Conservation (phyloP, 2,113 vertebrate species). For the Apteryx owenii region DNA sequence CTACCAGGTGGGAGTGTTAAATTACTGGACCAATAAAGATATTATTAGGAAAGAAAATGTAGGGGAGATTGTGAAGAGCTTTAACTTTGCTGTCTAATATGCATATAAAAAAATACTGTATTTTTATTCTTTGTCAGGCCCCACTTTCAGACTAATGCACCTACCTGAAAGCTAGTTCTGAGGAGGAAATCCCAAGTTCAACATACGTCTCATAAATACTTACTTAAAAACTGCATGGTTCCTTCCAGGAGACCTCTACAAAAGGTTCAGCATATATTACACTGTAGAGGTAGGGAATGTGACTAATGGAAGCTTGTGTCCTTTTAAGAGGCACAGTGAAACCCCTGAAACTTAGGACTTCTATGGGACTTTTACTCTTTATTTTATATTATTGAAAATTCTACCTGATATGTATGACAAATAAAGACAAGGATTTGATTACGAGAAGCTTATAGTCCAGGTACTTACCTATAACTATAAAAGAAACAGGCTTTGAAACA, state of each 20-base stretch:
- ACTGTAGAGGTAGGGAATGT: background rate
- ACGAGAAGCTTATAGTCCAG: background rate
- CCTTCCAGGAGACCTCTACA: background rate
- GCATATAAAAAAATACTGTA: background rate
- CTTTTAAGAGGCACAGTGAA: background rate
- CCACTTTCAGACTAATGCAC: background rate
- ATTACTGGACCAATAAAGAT: background rate
- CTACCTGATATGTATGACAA: fast-evolving
- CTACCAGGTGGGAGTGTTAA: background rate
- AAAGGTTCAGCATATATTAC: background rate
- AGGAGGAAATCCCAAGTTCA: background rate
- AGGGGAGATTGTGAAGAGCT: background rate
- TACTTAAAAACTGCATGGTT: background rate
- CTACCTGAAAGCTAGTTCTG: background rate
- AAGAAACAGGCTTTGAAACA: background rate
- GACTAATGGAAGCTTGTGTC: background rate
- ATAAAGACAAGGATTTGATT: background rate
- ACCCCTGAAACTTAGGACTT: background rate
- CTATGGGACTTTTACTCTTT: background rate
- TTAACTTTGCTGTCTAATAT: background rate
- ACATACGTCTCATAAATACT: background rate
- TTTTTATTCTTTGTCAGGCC: background rate
- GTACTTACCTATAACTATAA: background rate
- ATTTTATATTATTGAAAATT: background rate
- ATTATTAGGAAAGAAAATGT: background rate